These are phyloP conservation scores for Sterrhoptilus dennistouni DNA, from an alignment of 2,113 vertebrate species.

Conservation along the genomic window DNA sequence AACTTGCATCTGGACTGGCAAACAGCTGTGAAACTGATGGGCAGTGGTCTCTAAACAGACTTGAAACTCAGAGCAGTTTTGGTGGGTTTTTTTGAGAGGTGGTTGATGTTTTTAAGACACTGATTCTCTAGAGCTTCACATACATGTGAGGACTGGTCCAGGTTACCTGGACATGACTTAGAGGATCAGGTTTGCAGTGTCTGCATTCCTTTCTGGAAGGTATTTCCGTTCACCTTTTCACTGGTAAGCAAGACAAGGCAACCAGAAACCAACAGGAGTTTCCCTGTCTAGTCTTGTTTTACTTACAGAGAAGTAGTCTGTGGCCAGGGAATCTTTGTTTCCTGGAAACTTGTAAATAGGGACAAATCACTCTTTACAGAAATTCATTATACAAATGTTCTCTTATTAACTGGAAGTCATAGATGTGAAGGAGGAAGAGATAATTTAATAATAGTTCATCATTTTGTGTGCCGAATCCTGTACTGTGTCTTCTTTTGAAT, in stretches of 20 bases:
- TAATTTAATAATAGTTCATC: conserved; percentile 29
- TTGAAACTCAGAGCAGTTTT: not conserved
- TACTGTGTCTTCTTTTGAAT: conserved; percentile 53
- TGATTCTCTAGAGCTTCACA: not conserved
- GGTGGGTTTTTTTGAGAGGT: not conserved
- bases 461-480: conserved; percentile 42
- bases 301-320: not conserved
- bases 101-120: not conserved
- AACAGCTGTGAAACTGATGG: not conserved
- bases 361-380: conserved; percentile 56
- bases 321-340: not conserved
- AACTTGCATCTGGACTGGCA: not conserved
- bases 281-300: not conserved
- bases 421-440: not conserved
- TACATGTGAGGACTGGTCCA: not conserved
- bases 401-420: conserved; percentile 74
- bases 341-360: conserved; percentile 45
- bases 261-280: not conserved
- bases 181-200: not conserved
- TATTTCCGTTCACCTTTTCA: conserved; percentile 68
- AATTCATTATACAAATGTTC: conserved; percentile 1
- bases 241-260: conserved; percentile 15
- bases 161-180: not conserved
- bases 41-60: not conserved
- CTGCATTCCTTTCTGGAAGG: not conserved